A percentile compares a stretch with the other conserved stretches of the same genome.
Conservation (phyloP, 2,797 vertebrate genomes). For the Botia kubotai region DNA sequence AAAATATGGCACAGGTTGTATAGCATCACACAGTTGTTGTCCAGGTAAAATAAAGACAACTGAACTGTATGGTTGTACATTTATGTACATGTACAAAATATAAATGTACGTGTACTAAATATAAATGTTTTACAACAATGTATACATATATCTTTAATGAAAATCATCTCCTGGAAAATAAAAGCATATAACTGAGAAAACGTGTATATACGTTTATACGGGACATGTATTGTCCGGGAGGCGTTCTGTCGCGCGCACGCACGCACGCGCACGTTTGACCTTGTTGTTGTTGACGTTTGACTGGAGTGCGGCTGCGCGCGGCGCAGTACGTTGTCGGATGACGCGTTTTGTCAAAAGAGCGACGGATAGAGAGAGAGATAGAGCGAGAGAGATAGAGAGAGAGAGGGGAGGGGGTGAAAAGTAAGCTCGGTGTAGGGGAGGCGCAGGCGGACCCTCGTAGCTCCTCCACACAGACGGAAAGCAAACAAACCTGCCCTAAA, state of each 20-base stretch:
- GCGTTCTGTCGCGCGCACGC: neutral
- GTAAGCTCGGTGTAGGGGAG: constrained; percentile 37
- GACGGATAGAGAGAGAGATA: constrained; percentile 25
- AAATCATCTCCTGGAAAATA: too few species aligned
- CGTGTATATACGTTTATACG: too few species aligned
- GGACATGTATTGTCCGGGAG: neutral
- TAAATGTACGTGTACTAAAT: too few species aligned
- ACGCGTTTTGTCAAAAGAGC: constrained; percentile 65
- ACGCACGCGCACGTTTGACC: constrained; percentile 59
- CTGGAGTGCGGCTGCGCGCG: constrained; percentile 77
- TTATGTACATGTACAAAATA: too few species aligned
- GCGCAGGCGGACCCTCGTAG: constrained; percentile 44
- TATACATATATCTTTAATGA: too few species aligned
- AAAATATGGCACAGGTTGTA: too few species aligned
- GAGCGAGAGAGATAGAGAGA: neutral
- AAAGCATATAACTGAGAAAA: too few species aligned
- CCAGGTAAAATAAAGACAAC: too few species aligned
- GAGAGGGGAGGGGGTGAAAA: constrained; percentile 27
- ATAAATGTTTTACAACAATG: too few species aligned
- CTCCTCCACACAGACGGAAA: constrained; percentile 51
- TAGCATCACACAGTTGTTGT: too few species aligned
- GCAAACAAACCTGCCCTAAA: constrained; percentile 11
- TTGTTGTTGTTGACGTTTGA: constrained; percentile 80
- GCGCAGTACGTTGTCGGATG: constrained; percentile 70
- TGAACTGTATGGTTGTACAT: too few species aligned